These are phyloP conservation scores for Uropetala carovei DNA, from an alignment of 2,888 invertebrate genomes.

Conservation along the genomic window DNA sequence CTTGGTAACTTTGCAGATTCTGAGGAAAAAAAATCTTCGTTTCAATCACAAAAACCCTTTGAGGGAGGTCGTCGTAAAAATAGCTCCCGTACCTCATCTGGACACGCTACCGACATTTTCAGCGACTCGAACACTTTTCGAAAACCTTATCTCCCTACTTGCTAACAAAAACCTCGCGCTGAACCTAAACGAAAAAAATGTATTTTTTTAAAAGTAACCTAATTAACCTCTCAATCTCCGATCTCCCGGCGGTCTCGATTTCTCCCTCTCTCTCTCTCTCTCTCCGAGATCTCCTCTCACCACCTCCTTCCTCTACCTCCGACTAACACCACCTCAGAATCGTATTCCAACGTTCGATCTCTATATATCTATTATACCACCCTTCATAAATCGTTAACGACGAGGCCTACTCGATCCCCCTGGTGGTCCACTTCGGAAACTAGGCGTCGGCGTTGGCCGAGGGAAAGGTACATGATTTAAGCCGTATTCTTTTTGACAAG, in stretches of 20 bases:
- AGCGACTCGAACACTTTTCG: slow-evolving; percentile 35
- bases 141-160: slow-evolving; percentile 41
- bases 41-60: not conserved
- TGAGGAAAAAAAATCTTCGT: not conserved
- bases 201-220: slow-evolving; percentile 25
- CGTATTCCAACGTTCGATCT: slow-evolving; percentile 23
- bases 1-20: not conserved
- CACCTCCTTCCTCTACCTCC: not conserved
- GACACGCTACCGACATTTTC: slow-evolving; percentile 52
- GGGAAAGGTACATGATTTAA: slow-evolving; percentile 38
- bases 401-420: not conserved
- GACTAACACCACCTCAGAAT: not conserved
- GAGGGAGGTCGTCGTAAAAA: not conserved
- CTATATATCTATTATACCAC: slow-evolving; percentile 5
- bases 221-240: slow-evolving; percentile 42
- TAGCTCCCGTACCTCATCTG: not conserved
- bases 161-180: slow-evolving; percentile 7
- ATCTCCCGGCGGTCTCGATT: not conserved
- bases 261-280: not conserved
- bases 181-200: not conserved
- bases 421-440: not conserved
- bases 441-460: not conserved
- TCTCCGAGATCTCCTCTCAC: not conserved
- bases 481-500: slow-evolving; percentile 3
- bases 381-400: slow-evolving; percentile 5